Evolutionary conservation across 2,113 vertebrate species (phyloP).

Genomic region (Zosterops hypoxanthus): DNA sequence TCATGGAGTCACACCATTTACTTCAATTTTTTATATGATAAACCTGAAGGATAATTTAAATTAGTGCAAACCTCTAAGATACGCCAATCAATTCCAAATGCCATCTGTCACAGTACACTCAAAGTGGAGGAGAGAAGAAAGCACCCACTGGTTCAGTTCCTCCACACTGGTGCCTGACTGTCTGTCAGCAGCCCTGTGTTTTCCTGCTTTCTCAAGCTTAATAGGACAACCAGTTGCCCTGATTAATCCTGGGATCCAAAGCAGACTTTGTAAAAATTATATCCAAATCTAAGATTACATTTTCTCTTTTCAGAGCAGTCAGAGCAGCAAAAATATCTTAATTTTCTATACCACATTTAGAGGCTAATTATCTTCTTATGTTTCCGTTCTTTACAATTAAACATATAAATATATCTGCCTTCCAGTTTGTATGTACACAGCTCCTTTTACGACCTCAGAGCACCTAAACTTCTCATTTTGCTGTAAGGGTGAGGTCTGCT

Average conservation of each 20-base stretch:
- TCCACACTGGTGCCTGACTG: background rate
- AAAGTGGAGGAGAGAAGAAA: constrained; percentile 34
- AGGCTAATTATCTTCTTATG: background rate
- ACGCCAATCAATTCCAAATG: constrained; percentile 32
- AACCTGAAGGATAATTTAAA: constrained; percentile 49
- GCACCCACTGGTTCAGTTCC: constrained; percentile 24
- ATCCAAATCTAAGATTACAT: background rate
- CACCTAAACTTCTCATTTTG: background rate
- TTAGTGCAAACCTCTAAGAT: constrained; percentile 12
- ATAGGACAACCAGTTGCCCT: background rate
- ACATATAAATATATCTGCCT: background rate
- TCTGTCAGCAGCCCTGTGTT: background rate
- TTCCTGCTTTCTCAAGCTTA: constrained; percentile 4
- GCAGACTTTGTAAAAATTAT: background rate
- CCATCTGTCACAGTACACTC: constrained; percentile 44
- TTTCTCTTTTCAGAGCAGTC: background rate
- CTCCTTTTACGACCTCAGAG: background rate
- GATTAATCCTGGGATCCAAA: background rate
- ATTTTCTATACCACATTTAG: background rate
- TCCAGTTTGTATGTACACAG: background rate
- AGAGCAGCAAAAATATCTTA: background rate
- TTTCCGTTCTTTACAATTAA: background rate
- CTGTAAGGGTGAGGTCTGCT: background rate
- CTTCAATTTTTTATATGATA: background rate
- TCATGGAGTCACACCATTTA: background rate